Conservation (phyloP, 1,140 invertebrate species). For the Anthonomus grandis region DNA sequence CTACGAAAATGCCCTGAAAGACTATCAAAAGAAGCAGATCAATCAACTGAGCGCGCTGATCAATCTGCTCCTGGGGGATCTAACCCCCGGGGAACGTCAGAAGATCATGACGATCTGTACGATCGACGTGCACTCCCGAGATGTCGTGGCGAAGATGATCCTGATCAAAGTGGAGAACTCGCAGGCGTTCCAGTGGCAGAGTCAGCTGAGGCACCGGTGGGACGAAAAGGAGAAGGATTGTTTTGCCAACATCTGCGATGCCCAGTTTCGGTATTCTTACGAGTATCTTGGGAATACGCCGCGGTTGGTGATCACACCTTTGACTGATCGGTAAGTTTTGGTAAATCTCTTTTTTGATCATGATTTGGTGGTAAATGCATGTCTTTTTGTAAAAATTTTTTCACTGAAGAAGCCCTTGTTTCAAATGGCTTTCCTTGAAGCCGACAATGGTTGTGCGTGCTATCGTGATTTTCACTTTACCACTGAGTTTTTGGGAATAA, state of each 20-base stretch:
- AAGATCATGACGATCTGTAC: slow-evolving; percentile 96
- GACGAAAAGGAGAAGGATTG: slow-evolving; percentile 78
- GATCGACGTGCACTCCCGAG: slow-evolving; percentile 87
- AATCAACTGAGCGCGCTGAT: slow-evolving; percentile 79
- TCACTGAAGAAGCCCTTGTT: no score
- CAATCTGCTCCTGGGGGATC: slow-evolving; percentile 72
- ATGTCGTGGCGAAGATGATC: slow-evolving; percentile 85
- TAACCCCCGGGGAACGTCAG: slow-evolving; percentile 78
- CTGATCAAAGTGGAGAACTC: slow-evolving; percentile 74
- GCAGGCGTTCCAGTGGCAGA: slow-evolving; percentile 88
- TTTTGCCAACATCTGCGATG: slow-evolving; percentile 90
- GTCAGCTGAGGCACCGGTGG: slow-evolving; percentile 86
- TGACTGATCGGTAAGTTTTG: slow-evolving; percentile 65
- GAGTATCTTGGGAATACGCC: slow-evolving; percentile 83
- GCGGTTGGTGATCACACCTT: slow-evolving; percentile 77
- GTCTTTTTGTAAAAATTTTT: no score
- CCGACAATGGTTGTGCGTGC: no score
- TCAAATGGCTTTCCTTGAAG: no score
- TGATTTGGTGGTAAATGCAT: no score
- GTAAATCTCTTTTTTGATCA: no score
- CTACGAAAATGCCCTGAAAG: slow-evolving; percentile 87
- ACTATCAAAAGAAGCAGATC: slow-evolving; percentile 91
- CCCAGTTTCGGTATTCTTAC: slow-evolving; percentile 73
- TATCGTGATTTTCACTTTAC: no score
- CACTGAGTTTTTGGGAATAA: no score